Percentiles rank a stretch among this genome's conserved stretches.
Conservation (phyloP, 2,888 invertebrate species). For the Oeneis ivallda region DNA sequence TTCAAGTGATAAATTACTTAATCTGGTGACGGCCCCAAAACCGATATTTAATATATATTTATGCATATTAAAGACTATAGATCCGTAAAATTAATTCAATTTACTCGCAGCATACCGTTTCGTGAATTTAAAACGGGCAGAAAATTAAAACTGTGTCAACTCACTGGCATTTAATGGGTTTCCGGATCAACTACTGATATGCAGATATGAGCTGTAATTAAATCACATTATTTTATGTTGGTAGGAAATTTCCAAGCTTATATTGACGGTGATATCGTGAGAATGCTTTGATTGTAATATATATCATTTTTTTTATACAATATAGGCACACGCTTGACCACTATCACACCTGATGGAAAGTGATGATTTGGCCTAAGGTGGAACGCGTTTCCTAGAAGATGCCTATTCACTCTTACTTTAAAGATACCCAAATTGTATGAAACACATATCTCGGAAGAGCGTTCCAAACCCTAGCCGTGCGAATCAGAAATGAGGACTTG, state of each 20-base stretch:
- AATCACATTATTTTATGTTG: constrained; percentile 18
- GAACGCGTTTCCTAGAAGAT: too few species aligned
- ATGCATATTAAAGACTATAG: constrained; percentile 28
- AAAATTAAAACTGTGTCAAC: constrained; percentile 46
- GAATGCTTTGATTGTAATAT: too few species aligned
- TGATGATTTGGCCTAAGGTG: too few species aligned
- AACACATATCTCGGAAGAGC: too few species aligned
- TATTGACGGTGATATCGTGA: background rate
- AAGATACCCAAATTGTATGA: too few species aligned
- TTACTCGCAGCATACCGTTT: constrained; percentile 28
- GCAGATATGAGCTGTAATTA: constrained; percentile 39
- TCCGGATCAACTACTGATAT: constrained; percentile 53
- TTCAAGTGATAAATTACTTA: constrained; percentile 18
- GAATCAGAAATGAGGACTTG: too few species aligned
- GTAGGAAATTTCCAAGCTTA: background rate
- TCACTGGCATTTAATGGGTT: constrained; percentile 50
- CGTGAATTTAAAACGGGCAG: constrained; percentile 45
- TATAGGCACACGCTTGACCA: too few species aligned
- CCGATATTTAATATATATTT: constrained; percentile 28
- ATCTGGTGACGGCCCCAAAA: constrained; percentile 24
- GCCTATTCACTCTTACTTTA: too few species aligned
- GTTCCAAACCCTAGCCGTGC: too few species aligned
- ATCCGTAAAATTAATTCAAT: constrained; percentile 41
- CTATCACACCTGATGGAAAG: too few species aligned
- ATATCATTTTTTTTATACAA: too few species aligned